phyloP scores from a whole-genome alignment of 30 jellyfish, hydroid and myxozoan species.

The Rhopilema esculentum region DNA sequence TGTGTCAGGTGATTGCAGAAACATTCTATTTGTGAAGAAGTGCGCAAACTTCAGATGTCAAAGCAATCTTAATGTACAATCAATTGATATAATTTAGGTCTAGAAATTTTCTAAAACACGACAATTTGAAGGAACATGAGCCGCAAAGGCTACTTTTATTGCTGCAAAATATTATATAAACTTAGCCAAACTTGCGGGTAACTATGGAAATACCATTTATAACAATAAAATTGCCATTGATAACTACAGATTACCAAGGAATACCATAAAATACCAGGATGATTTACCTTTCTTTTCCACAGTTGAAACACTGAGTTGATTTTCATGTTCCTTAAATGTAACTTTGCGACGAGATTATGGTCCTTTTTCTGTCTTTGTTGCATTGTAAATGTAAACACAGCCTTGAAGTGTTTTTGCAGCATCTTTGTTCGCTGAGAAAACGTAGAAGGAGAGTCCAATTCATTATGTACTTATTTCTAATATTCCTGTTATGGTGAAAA shows the following conservation, averaged over 20 bases:
- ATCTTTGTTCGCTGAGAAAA: constrained; percentile 18
- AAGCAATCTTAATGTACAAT: too few relatives aligned
- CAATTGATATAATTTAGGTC: background rate
- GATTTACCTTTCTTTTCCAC: constrained; percentile 53
- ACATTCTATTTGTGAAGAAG: too few relatives aligned
- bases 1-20: too few relatives aligned
- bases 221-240: background rate
- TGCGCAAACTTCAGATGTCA: too few relatives aligned
- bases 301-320: constrained; percentile 12
- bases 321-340: constrained; percentile 33
- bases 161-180: too few relatives aligned
- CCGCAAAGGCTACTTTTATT: background rate
- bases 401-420: constrained; percentile 28
- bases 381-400: background rate
- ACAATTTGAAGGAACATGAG: background rate
- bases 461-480: too few relatives aligned
- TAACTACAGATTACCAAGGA: background rate
- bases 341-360: constrained; percentile 32
- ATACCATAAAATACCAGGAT: background rate
- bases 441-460: too few relatives aligned
- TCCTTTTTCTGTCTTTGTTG: constrained; percentile 19
- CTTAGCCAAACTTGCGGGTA: too few relatives aligned
- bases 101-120: background rate
- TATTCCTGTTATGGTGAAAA: too few relatives aligned
- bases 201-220: too few relatives aligned